Evolutionary conservation across 2,113 vertebrate genomes (phyloP).

Genomic region (Neotoma lepida): DNA sequence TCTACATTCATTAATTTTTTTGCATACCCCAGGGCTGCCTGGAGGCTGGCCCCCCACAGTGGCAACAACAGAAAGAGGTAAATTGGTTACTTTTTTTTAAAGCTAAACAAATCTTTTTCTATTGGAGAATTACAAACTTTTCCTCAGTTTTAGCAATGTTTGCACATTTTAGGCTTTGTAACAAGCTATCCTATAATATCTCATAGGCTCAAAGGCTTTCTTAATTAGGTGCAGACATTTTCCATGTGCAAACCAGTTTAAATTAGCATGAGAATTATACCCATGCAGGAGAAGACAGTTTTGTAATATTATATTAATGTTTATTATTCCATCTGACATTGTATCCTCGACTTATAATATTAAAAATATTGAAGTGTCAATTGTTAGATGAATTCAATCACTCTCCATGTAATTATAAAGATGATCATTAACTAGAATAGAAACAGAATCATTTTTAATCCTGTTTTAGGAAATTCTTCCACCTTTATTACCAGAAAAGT

Average conservation of each 20-base stretch:
- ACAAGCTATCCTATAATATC: background rate
- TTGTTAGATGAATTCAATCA: background rate
- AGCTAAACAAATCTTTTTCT: background rate
- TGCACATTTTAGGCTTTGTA: background rate
- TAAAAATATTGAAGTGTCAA: background rate
- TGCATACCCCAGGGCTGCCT: too few relatives aligned
- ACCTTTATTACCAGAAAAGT: background rate
- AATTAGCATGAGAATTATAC: background rate
- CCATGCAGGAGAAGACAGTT: background rate
- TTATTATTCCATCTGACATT: background rate
- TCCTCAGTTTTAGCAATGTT: background rate
- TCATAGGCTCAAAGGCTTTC: background rate
- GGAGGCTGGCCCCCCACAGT: too few relatives aligned
- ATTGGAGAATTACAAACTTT: background rate
- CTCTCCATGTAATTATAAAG: conserved; percentile 56
- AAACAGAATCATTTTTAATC: background rate
- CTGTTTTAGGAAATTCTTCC: background rate
- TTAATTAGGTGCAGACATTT: background rate
- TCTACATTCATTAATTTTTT: too few relatives aligned
- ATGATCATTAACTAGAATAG: background rate
- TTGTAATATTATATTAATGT: background rate
- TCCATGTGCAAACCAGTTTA: background rate
- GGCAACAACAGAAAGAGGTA: background rate
- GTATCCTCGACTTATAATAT: background rate
- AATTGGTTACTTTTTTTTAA: background rate